A percentile compares a stretch with the other conserved stretches of the same genome.
These are phyloP conservation scores for Petrocephalus sullivani DNA, from an alignment of 2,797 vertebrate genomes.

Conservation along the genomic window DNA sequence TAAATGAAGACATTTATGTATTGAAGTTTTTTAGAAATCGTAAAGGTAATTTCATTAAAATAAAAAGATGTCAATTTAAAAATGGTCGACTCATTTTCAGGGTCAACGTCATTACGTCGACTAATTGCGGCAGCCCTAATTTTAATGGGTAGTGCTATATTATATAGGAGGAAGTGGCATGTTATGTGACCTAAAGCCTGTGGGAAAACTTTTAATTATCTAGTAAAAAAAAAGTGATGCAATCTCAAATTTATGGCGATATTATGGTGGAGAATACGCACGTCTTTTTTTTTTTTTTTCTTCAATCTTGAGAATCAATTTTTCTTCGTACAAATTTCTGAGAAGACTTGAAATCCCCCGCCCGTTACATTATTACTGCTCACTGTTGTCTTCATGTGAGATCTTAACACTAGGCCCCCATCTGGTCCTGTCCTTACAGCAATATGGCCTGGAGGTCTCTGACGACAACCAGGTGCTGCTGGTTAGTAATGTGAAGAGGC, in stretches of 20 bases:
- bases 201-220: not conserved
- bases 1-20: too few relatives aligned
- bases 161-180: not conserved
- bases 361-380: too few relatives aligned
- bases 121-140: too few relatives aligned
- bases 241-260: not conserved
- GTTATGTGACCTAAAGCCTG: not conserved
- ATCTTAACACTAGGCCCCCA: not conserved
- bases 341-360: too few relatives aligned
- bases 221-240: slow-evolving; percentile 25
- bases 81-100: too few relatives aligned
- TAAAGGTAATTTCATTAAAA: too few relatives aligned
- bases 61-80: not conserved
- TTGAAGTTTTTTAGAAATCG: too few relatives aligned
- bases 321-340: too few relatives aligned
- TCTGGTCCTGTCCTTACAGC: slow-evolving; percentile 55
- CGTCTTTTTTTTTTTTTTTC: too few relatives aligned
- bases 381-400: not conserved
- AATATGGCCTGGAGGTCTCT: slow-evolving; percentile 77
- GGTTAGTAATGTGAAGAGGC: slow-evolving; percentile 71
- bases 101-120: not conserved
- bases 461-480: slow-evolving; percentile 80
- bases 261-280: too few relatives aligned
- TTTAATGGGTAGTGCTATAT: not conserved
- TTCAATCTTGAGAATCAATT: too few relatives aligned